Evolutionary conservation across 2,888 invertebrate genomes (phyloP), one percentile per base, ranked within the genome.

Genomic region (Leucophenga montana): DNA sequence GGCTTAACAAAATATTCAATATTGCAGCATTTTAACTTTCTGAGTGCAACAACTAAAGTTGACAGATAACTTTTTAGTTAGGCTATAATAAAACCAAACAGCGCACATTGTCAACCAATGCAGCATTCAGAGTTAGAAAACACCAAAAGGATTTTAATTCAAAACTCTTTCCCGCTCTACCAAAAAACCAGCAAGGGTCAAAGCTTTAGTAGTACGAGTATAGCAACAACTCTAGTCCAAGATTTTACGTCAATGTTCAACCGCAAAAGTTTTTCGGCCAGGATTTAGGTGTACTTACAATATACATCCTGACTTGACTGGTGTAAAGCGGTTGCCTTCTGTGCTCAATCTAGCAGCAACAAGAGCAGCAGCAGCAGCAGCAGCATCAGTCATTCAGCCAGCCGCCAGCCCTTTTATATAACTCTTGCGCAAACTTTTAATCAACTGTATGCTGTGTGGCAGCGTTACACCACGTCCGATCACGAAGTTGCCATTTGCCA

Each of bases 371-470:
- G 13, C 50, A 50, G 50, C n/a, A 50, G 18, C 50, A 16, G 18
- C 50, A 14, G 18, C 50, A 50, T 16, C 16, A 50, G 50, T 16
- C n/a, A 50, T 14, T 18, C 22, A 53, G 46, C 53, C 31, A 27
- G 61, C 64, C 6, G 59, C 44, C 9, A 20, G 20, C 67, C 48
- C 65, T 67, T 74, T 74, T 76, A 77, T 77, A 72, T 72, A 82
- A 83, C 77, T 64, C 62, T 80, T 84, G 77, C 67, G 70, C 66
- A 72, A 84, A 82, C 70, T 81, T 81, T 81, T 81, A 81, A 81
- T 81, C 84, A 81, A 81, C 79, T 84, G 59, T 33, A 73, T 69
- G 78, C 73, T 73, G 62, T 50, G 33, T 50, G 59, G 46, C 14
- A 31, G 64, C 46, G 20, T 44, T 44, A 3, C 31, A 18, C 31